A percentile compares a stretch with the other conserved stretches of the same genome.
These are phyloP conservation scores for Phragmatobia fuliginosa DNA, from an alignment of 2,888 invertebrate species.

Conservation along the genomic window DNA sequence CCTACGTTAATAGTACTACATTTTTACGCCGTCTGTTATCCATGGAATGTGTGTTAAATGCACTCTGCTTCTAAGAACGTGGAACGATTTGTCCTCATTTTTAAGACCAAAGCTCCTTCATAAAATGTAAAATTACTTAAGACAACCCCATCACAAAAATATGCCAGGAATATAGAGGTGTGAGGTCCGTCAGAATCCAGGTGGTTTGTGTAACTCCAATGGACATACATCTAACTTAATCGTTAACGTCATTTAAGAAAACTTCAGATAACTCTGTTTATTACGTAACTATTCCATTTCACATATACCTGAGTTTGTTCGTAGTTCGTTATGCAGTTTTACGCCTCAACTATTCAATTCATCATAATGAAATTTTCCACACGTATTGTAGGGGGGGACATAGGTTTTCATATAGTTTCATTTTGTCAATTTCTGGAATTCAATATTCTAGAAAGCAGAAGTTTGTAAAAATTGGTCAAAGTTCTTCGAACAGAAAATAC, in stretches of 20 bases:
- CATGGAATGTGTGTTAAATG: slow-evolving; percentile 73
- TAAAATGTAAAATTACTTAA: background rate
- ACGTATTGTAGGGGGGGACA: background rate
- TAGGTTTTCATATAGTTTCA: background rate
- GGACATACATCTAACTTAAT: background rate
- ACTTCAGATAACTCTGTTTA: background rate
- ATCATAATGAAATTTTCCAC: background rate
- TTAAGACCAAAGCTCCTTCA: background rate
- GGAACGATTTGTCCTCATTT: slow-evolving; percentile 34
- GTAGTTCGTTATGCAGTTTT: background rate
- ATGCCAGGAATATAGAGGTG: background rate
- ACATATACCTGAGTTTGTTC: background rate
- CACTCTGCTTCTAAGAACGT: slow-evolving; percentile 68
- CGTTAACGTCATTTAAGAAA: background rate
- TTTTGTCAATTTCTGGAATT: background rate
- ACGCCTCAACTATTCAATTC: background rate
- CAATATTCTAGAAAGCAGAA: background rate
- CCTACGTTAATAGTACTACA: slow-evolving; percentile 18
- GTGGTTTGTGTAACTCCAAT: background rate
- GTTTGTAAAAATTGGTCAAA: background rate
- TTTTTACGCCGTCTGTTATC: slow-evolving; percentile 57
- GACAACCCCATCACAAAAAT: background rate
- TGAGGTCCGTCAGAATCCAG: background rate
- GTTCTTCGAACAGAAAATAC: background rate
- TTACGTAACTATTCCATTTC: background rate